These are phyloP conservation scores for Okapia johnstoni DNA, from an alignment of 2,113 vertebrate genomes.

Conservation along the genomic window DNA sequence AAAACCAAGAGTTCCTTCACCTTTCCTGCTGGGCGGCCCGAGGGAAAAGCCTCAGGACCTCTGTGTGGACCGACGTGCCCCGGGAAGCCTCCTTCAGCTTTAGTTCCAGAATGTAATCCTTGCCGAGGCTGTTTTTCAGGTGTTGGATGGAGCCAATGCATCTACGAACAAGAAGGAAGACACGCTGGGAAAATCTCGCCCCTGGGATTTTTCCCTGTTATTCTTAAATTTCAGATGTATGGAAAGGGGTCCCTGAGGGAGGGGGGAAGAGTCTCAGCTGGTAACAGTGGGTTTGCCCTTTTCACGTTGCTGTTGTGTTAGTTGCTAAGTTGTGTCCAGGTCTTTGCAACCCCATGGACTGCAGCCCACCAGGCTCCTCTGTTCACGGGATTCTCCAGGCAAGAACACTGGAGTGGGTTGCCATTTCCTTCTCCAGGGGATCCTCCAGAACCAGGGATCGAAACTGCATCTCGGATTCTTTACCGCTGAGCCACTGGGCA, in stretches of 20 bases:
- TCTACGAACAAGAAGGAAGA: slow-evolving; percentile 69
- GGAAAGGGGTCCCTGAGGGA: neutral
- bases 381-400: neutral
- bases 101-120: slow-evolving; percentile 89
- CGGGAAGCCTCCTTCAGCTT: slow-evolving; percentile 83
- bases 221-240: neutral
- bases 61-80: slow-evolving; percentile 82
- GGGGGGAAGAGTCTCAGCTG: rapidly evolving
- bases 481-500: neutral
- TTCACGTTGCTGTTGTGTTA: neutral
- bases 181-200: neutral
- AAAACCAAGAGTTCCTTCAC: slow-evolving; percentile 62
- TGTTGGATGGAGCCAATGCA: slow-evolving; percentile 92
- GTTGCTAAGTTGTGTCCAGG: neutral
- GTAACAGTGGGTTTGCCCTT: neutral
- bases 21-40: slow-evolving; percentile 87
- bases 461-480: neutral
- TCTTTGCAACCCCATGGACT: neutral
- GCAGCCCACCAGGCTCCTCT: neutral
- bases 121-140: slow-evolving; percentile 89
- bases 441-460: neutral
- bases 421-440: neutral
- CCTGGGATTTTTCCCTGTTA: neutral
- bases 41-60: slow-evolving; percentile 89
- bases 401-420: neutral